Evolutionary conservation across 1,140 invertebrate species (phyloP).

Genomic region (Eupristina koningsbergeri): DNA sequence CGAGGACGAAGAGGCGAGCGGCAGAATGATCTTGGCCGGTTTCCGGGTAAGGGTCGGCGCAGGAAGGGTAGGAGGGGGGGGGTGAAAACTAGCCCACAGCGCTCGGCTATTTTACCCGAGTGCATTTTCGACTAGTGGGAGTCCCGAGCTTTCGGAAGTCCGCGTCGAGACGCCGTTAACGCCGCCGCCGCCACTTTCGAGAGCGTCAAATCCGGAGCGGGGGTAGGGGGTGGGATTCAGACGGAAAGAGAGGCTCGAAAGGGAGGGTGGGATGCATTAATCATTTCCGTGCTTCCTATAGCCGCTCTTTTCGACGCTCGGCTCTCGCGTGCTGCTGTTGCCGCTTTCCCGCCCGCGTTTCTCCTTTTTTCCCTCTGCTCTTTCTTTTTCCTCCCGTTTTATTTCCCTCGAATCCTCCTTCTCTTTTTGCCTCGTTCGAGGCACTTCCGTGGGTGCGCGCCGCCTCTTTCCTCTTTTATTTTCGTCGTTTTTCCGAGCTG

Average conservation of each 20-base stretch:
- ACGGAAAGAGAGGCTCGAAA: slow-evolving; percentile 9
- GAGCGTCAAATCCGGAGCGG: slow-evolving; percentile 35
- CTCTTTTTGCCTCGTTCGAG: slow-evolving; percentile 26
- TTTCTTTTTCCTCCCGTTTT: slow-evolving; percentile 15
- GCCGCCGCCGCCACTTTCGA: slow-evolving; percentile 4
- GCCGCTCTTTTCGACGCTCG: slow-evolving; percentile 37
- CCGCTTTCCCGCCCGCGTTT: background rate
- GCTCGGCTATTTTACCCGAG: slow-evolving; percentile 29
- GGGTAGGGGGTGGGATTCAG: background rate
- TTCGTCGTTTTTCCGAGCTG: slow-evolving; percentile 8
- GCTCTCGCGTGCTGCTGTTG: slow-evolving; percentile 5
- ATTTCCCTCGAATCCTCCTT: slow-evolving; percentile 30
- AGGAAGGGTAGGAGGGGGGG: background rate
- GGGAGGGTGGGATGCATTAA: slow-evolving; percentile 39
- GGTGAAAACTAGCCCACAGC: background rate
- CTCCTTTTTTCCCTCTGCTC: background rate
- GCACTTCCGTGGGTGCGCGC: slow-evolving; percentile 16
- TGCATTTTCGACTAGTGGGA: slow-evolving; percentile 24
- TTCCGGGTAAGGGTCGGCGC: background rate
- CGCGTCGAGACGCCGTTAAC: slow-evolving; percentile 1
- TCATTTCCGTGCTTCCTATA: slow-evolving; percentile 36
- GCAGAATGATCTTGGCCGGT: slow-evolving; percentile 24
- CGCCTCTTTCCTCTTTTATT: slow-evolving; percentile 15
- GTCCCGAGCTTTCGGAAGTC: slow-evolving; percentile 7
- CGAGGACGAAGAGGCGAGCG: background rate